phyloP scores from a whole-genome alignment of 2,113 vertebrate genomes.

The Plotosus lineatus region DNA sequence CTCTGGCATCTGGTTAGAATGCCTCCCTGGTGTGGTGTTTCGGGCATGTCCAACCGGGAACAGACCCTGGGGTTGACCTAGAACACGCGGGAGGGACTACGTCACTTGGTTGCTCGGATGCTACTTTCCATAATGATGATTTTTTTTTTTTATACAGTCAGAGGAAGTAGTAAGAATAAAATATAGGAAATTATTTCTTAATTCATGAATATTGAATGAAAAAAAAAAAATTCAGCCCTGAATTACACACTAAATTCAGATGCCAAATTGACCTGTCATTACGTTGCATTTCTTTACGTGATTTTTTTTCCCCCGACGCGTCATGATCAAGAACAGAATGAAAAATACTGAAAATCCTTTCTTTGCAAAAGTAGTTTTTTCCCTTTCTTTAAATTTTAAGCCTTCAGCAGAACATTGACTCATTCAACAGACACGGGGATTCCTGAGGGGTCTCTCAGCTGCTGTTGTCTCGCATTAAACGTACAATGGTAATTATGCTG shows the following conservation, averaged over 20 bases:
- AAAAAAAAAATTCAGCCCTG: neutral
- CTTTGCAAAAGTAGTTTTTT: neutral
- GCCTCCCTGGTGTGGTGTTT: too few relatives aligned
- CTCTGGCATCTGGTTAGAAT: too few relatives aligned
- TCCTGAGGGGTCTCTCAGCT: conserved; percentile 12
- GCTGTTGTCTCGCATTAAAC: conserved; percentile 40
- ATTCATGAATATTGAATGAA: neutral
- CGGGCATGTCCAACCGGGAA: too few relatives aligned
- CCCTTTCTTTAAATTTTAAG: conserved; percentile 9
- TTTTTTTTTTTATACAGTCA: neutral
- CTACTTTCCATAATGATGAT: too few relatives aligned
- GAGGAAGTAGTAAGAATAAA: neutral
- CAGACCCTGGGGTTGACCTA: too few relatives aligned
- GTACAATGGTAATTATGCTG: conserved; percentile 38
- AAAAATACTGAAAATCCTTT: neutral
- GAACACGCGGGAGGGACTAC: too few relatives aligned
- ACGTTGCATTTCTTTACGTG: neutral
- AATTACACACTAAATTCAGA: neutral
- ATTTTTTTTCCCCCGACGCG: neutral
- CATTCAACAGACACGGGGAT: conserved; percentile 20
- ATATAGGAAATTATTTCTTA: neutral
- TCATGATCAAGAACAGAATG: neutral
- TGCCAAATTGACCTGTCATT: neutral
- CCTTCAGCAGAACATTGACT: neutral
- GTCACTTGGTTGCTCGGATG: too few relatives aligned